Percentiles rank a stretch among this genome's conserved stretches.
Conservation (phyloP, 1,140 invertebrate species). For the Parasteatoda tepidariorum region DNA sequence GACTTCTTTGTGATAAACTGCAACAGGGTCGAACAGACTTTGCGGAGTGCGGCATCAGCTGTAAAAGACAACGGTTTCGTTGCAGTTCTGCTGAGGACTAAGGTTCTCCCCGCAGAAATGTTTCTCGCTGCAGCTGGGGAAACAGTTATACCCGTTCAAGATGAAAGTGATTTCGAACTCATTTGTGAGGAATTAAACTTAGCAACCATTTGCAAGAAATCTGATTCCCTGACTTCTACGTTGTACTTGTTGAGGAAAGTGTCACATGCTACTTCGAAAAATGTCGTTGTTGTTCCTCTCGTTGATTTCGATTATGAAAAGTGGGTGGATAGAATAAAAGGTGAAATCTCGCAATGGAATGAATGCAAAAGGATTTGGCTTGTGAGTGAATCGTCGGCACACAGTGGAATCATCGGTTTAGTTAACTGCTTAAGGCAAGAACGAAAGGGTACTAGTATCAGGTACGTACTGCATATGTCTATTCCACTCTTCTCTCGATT, state of each 20-base stretch:
- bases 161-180: conserved; percentile 38
- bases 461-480: conserved; percentile 68
- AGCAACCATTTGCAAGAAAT: conserved; percentile 65
- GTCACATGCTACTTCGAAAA: conserved; percentile 56
- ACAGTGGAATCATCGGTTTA: conserved; percentile 85
- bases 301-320: conserved; percentile 67
- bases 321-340: conserved; percentile 80
- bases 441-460: conserved; percentile 79
- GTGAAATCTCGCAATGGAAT: conserved; percentile 69
- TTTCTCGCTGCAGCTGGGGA: conserved; percentile 63
- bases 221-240: conserved; percentile 66
- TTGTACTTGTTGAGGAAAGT: conserved; percentile 66
- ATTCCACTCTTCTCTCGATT: too few species aligned
- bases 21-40: conserved; percentile 65
- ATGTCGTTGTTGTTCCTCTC: conserved; percentile 67
- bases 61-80: conserved; percentile 81
- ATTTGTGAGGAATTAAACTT: conserved; percentile 60
- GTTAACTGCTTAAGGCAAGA: conserved; percentile 90
- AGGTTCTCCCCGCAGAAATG: conserved; percentile 68
- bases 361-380: conserved; percentile 75
- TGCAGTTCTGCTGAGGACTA: conserved; percentile 79
- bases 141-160: neutral
- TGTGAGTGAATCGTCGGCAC: conserved; percentile 72
- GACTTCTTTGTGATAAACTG: conserved; percentile 68
- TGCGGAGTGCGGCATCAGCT: conserved; percentile 69